Evolutionary conservation across 2,797 vertebrate genomes (phyloP).

Genomic region (Poeciliopsis turneri): DNA sequence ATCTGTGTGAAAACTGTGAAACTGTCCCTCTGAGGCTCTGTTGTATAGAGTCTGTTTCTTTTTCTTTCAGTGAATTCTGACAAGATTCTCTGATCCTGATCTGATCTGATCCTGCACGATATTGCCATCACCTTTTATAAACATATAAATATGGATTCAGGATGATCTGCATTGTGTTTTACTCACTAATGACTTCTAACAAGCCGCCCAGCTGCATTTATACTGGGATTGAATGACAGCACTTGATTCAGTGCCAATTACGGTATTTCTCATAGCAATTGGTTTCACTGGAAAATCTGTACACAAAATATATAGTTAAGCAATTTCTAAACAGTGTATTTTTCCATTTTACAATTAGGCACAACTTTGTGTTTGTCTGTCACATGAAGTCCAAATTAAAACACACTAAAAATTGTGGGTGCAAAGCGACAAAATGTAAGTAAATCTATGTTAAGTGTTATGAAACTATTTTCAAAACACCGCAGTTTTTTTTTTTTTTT

Average conservation of each 20-base stretch:
- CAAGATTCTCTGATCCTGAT: not conserved
- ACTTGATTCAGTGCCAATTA: not conserved
- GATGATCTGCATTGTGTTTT: not conserved
- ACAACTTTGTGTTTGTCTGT: not conserved
- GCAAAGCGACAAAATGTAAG: not conserved
- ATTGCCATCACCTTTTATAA: not conserved
- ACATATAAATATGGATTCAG: not conserved
- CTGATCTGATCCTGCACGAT: not conserved
- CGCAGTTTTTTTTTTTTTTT: not conserved
- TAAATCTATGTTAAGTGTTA: not conserved
- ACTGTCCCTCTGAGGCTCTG: not conserved
- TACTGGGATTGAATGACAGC: not conserved
- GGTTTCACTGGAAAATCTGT: not conserved
- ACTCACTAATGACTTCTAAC: not conserved
- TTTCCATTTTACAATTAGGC: not conserved
- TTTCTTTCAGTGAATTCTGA: not conserved
- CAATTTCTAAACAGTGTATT: not conserved
- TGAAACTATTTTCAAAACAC: not conserved
- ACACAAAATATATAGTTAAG: not conserved
- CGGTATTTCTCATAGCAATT: not conserved
- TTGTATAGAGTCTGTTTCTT: not conserved
- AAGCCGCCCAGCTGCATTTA: not conserved
- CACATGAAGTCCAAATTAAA: not conserved
- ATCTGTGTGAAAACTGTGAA: too few relatives aligned
- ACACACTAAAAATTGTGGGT: not conserved